A percentile compares a stretch with the other conserved stretches of the same genome.
phyloP scores from a whole-genome alignment of 2,888 invertebrate species.

The Hetaerina titia region DNA sequence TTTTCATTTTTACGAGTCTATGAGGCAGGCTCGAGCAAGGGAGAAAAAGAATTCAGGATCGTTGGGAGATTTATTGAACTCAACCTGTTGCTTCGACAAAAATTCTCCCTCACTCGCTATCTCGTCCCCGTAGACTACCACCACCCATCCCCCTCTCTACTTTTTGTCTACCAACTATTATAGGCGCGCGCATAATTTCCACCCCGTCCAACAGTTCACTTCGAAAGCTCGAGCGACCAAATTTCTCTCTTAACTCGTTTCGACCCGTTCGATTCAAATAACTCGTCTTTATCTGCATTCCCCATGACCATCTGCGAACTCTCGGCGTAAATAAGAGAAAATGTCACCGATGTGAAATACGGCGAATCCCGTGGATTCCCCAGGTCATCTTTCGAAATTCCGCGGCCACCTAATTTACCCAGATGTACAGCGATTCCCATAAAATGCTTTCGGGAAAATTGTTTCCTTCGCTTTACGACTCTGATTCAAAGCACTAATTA shows the following conservation, averaged over 20 bases:
- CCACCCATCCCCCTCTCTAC: neutral
- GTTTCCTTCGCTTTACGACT: no score
- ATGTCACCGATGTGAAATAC: neutral
- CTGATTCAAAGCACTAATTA: no score
- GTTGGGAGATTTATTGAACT: neutral
- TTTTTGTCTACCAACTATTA: neutral
- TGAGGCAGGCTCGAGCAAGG: no score
- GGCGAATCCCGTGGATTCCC: no score
- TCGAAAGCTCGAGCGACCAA: neutral
- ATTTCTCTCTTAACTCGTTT: neutral
- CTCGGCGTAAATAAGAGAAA: neutral
- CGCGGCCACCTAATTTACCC: no score
- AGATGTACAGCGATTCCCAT: no score
- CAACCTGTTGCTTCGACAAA: slow-evolving; percentile 24
- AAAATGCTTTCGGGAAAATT: no score
- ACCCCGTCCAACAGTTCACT: neutral
- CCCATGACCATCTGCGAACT: neutral
- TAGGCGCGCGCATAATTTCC: neutral
- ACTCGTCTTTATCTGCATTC: neutral
- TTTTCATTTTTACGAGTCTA: no score
- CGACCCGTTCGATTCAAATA: neutral
- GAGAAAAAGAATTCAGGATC: neutral
- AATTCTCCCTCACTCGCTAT: neutral
- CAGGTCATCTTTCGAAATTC: no score
- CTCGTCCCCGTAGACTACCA: neutral